phyloP scores from a whole-genome alignment of 2,888 invertebrate species.

The Lutraria lutraria region DNA sequence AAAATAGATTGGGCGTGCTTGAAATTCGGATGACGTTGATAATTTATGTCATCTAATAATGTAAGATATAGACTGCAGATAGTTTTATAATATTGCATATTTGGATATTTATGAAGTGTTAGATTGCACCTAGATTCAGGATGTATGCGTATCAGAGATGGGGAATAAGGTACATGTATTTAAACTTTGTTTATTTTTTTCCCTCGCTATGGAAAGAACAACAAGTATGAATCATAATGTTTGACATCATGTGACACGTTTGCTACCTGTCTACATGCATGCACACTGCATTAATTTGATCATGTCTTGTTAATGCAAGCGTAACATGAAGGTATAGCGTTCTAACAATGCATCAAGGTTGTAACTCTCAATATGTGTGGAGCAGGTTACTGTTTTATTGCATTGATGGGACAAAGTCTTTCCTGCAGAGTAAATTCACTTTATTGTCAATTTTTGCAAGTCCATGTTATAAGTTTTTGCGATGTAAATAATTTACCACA shows the following conservation, averaged over 20 bases:
- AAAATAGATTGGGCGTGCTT: constrained; percentile 18
- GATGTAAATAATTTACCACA: background rate
- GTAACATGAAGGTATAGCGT: background rate
- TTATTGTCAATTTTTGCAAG: background rate
- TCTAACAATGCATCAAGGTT: too few species aligned
- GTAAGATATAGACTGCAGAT: background rate
- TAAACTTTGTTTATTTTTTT: background rate
- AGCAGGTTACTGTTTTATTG: background rate
- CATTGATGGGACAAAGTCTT: background rate
- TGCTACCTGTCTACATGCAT: background rate
- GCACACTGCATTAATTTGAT: background rate
- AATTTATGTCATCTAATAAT: background rate
- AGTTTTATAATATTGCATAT: background rate
- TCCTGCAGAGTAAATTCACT: too few species aligned
- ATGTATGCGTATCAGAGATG: constrained; percentile 82
- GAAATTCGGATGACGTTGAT: constrained; percentile 8
- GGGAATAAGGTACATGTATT: constrained; percentile 80
- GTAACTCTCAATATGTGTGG: background rate
- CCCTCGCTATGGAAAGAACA: background rate
- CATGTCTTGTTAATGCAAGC: background rate
- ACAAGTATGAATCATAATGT: background rate
- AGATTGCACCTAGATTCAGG: constrained; percentile 38
- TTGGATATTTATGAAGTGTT: constrained; percentile 12
- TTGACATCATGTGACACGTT: background rate
- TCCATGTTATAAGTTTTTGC: background rate